Percentiles rank a stretch among this genome's conserved stretches.
Conservation (phyloP, 2,888 invertebrate genomes). For the Microctonus hyperodae region DNA sequence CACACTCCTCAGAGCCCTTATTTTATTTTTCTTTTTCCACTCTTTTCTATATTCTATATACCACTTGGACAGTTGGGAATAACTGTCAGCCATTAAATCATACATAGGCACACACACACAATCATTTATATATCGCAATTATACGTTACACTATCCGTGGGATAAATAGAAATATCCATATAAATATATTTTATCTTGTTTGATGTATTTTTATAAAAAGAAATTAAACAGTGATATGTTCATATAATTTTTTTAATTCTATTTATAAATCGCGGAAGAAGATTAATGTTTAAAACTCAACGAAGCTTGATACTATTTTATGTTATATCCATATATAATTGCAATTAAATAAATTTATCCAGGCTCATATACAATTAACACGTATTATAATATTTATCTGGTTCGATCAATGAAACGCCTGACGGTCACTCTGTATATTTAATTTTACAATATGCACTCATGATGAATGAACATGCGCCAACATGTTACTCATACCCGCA, state of each 20-base stretch:
- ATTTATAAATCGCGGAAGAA: not conserved
- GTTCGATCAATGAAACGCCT: constrained; percentile 33
- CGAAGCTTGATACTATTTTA: too few species aligned
- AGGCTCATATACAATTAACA: constrained; percentile 29
- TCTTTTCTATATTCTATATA: constrained; percentile 30
- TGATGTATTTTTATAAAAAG: too few species aligned
- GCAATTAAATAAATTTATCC: constrained; percentile 32
- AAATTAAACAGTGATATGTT: too few species aligned
- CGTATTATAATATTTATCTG: constrained; percentile 24
- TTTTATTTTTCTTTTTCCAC: constrained; percentile 34
- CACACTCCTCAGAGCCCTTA: constrained; percentile 37
- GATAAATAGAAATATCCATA: constrained; percentile 3
- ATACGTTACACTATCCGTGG: not conserved
- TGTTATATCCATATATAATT: constrained; percentile 29
- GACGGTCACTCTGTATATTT: constrained; percentile 29
- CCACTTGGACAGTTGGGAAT: constrained; percentile 31
- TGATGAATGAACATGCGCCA: constrained; percentile 20
- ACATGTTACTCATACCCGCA: constrained; percentile 15
- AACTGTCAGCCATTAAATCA: constrained; percentile 24
- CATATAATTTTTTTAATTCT: not conserved
- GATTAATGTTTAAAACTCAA: too few species aligned
- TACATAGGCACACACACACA: constrained; percentile 22
- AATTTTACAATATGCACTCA: constrained; percentile 26
- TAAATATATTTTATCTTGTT: too few species aligned
- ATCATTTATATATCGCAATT: not conserved